These are phyloP conservation scores for Leptopilina myrica DNA, from an alignment of 2,888 invertebrate species.

Conservation along the genomic window DNA sequence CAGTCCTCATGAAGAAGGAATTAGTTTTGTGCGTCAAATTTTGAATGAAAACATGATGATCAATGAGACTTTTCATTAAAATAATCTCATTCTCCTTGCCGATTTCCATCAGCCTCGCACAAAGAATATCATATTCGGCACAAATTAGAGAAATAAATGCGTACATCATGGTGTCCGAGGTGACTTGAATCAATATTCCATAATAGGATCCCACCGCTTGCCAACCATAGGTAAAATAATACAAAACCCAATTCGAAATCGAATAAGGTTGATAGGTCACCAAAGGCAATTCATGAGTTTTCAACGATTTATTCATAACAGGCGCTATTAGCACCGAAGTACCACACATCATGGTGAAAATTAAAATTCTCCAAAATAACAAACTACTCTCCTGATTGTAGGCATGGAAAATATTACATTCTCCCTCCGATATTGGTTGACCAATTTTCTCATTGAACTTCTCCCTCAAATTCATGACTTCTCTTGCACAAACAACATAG, in stretches of 20 bases:
- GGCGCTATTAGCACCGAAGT: no score
- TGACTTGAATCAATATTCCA: background rate
- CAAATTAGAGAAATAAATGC: background rate
- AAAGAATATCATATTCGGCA: background rate
- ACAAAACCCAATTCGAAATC: background rate
- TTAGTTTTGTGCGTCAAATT: background rate
- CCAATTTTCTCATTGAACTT: background rate
- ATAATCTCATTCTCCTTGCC: background rate
- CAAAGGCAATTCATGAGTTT: no score
- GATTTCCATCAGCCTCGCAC: background rate
- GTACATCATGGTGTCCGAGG: background rate
- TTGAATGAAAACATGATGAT: constrained; percentile 1
- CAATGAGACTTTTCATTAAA: background rate
- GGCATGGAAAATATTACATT: background rate
- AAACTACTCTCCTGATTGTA: background rate
- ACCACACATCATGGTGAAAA: background rate
- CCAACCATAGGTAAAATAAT: background rate
- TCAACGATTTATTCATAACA: no score
- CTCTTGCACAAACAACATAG: background rate
- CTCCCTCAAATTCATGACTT: background rate
- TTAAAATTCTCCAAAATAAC: background rate
- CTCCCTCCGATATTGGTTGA: background rate
- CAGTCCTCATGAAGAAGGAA: background rate
- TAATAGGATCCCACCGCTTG: background rate
- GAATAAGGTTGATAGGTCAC: no score